phyloP scores from a whole-genome alignment of 1,140 invertebrate species.

The Papilio polytes region DNA sequence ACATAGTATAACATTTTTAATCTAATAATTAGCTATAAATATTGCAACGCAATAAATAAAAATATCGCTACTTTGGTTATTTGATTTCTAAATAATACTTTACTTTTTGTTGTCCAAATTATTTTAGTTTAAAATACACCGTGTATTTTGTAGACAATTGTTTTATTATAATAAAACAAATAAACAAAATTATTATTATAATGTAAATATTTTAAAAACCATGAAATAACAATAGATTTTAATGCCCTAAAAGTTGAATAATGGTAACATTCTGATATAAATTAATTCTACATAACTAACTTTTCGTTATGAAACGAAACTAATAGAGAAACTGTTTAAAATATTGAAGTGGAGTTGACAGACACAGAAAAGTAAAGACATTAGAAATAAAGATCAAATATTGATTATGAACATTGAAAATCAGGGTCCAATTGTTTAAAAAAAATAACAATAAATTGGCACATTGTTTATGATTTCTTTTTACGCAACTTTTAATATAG shows the following conservation, averaged over 20 bases:
- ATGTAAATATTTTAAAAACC: not conserved
- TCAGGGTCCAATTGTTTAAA: conserved; percentile 5
- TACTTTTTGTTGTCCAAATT: not conserved
- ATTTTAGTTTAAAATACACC: not conserved
- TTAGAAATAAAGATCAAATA: not conserved
- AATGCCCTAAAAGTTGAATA: not conserved
- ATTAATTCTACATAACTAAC: not conserved
- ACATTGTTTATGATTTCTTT: not conserved
- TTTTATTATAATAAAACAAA: not conserved
- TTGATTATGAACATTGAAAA: not conserved
- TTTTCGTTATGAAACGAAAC: not conserved
- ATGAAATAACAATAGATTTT: not conserved
- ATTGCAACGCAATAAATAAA: not conserved
- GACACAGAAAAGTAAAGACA: not conserved
- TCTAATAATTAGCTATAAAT: not conserved
- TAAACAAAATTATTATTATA: conserved; percentile 36
- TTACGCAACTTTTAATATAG: not conserved
- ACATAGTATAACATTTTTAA: not conserved
- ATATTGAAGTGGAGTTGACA: not conserved
- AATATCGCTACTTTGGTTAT: not conserved
- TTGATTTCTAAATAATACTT: not conserved
- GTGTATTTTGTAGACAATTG: not conserved
- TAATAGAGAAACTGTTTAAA: not conserved
- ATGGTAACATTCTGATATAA: conserved; percentile 4
- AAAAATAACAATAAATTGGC: not conserved